phyloP scores from a whole-genome alignment of 2,797 vertebrate species.

The Anguilla megastoma region DNA sequence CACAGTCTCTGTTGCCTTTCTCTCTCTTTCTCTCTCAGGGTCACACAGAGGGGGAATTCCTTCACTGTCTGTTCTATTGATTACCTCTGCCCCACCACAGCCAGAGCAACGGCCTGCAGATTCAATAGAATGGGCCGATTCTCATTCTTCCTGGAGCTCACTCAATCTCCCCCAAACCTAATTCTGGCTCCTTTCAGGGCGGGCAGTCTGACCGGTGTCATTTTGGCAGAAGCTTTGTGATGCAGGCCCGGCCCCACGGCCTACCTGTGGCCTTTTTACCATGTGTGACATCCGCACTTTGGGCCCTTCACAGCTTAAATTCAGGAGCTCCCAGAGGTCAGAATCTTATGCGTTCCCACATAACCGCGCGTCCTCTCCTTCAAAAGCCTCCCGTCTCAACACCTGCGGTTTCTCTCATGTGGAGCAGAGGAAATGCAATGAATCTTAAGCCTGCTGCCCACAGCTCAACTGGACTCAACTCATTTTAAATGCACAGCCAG shows the following conservation, averaged over 20 bases:
- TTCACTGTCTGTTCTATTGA: constrained; percentile 39
- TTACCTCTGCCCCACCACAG: constrained; percentile 42
- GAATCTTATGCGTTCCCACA: neutral
- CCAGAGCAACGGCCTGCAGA: constrained; percentile 38
- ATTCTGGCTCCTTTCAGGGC: constrained; percentile 18
- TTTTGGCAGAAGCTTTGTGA: constrained; percentile 5
- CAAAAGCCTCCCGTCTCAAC: neutral
- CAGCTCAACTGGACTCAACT: neutral
- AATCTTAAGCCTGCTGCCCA: neutral
- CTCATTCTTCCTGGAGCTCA: constrained; percentile 39
- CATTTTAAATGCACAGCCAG: neutral
- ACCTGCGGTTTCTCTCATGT: neutral
- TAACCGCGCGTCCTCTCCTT: neutral
- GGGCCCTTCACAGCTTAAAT: neutral
- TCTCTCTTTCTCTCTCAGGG: constrained; percentile 25
- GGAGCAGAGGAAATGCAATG: neutral
- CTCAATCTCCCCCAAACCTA: constrained; percentile 34
- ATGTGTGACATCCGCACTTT: neutral
- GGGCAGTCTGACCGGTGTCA: constrained; percentile 16
- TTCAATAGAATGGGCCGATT: constrained; percentile 48
- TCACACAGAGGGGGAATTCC: constrained; percentile 39
- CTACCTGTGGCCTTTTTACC: constrained; percentile 27
- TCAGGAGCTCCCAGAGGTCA: constrained; percentile 3
- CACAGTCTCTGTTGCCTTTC: constrained; percentile 11
- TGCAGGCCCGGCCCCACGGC: neutral